Conservation (phyloP, 2,797 vertebrate genomes). For the Rhinoraja longicauda region DNA sequence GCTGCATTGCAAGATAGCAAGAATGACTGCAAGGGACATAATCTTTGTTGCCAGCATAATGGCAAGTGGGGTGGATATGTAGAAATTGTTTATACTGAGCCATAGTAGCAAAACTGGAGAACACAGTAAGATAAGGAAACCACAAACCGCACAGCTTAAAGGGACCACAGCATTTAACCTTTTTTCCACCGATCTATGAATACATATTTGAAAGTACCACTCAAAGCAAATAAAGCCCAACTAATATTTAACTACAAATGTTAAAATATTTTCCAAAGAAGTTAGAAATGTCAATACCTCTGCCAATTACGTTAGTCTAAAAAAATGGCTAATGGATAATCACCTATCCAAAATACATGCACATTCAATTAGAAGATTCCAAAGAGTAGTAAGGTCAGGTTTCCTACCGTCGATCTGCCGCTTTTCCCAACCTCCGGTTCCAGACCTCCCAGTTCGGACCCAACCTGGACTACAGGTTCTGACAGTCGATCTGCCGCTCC, state of each 20-base stretch:
- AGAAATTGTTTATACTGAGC: not conserved
- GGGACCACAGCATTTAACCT: not conserved
- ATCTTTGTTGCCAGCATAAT: not conserved
- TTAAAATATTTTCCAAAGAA: not conserved
- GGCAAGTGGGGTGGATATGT: not conserved
- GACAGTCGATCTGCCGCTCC: no score
- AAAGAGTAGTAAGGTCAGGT: not conserved
- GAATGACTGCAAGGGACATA: not conserved
- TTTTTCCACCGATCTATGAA: not conserved
- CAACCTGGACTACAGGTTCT: no score
- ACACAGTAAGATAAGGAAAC: not conserved
- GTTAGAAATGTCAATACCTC: not conserved
- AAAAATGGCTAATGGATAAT: not conserved
- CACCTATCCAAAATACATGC: not conserved
- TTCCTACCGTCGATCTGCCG: no score
- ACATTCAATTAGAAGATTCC: not conserved
- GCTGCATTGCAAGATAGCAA: not conserved
- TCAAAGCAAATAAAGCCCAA: not conserved
- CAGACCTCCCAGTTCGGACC: no score
- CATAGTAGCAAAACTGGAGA: not conserved
- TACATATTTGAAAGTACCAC: not conserved
- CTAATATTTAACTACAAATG: not conserved
- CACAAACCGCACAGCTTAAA: constrained; percentile 1
- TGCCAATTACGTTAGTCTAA: not conserved
- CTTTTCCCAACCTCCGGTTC: no score